These are phyloP conservation scores for Abramis brama DNA, from an alignment of 2,113 vertebrate species.

Conservation along the genomic window DNA sequence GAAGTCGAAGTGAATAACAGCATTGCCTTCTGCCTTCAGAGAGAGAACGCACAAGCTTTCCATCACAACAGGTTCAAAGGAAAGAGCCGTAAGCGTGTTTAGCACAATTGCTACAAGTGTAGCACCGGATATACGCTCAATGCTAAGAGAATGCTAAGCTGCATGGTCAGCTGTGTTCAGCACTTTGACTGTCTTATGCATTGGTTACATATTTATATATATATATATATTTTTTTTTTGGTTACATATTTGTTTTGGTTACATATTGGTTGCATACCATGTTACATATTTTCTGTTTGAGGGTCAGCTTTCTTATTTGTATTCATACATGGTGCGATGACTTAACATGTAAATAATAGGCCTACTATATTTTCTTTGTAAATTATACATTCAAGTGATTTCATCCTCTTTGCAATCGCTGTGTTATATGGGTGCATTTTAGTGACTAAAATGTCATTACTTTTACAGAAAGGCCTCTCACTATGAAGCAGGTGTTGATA, in stretches of 20 bases:
- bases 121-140: conserved; percentile 9
- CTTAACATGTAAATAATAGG: background rate
- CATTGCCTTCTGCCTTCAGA: background rate
- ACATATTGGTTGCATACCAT: too few relatives aligned
- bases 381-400: too few relatives aligned
- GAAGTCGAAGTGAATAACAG: background rate
- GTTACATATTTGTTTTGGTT: too few relatives aligned
- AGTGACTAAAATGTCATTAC: too few relatives aligned
- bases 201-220: too few relatives aligned
- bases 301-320: too few relatives aligned
- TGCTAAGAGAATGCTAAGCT: background rate
- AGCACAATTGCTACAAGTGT: background rate
- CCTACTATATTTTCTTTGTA: background rate
- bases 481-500: too few relatives aligned
- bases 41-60: conserved; percentile 3
- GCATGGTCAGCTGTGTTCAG: background rate
- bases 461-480: too few relatives aligned
- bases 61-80: conserved; percentile 10
- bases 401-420: background rate
- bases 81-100: background rate
- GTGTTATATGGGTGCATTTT: background rate
- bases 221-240: too few relatives aligned
- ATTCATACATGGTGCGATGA: background rate
- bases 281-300: too few relatives aligned
- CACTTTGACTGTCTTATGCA: background rate